Conservation (phyloP, 2,113 vertebrate species). For the Opisthocomus hoazin region DNA sequence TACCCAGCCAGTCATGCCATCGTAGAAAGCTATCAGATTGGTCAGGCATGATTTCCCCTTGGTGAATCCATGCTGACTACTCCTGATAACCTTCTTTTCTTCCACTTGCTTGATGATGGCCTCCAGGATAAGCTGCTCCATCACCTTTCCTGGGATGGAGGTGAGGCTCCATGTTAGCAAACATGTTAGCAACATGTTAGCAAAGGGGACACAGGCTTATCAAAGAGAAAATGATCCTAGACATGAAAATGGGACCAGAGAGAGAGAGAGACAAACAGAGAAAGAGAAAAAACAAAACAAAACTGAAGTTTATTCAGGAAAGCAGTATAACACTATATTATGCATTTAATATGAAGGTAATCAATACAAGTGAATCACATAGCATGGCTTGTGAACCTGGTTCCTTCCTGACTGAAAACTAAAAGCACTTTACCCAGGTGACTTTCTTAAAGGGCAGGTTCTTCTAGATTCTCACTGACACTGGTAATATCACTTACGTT, state of each 20-base stretch:
- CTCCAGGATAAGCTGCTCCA: too few species aligned
- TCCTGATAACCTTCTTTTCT: too few species aligned
- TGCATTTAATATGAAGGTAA: not conserved
- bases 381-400: not conserved
- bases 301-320: not conserved
- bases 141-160: too few species aligned
- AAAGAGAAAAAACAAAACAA: not conserved
- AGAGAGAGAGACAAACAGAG: not conserved
- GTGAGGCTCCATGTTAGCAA: too few species aligned
- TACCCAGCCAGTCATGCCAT: too few species aligned
- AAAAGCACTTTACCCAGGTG: not conserved
- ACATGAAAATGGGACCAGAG: not conserved
- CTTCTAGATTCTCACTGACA: not conserved
- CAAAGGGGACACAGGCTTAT: not conserved
- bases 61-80: too few species aligned
- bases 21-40: too few species aligned
- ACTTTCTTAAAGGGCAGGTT: not conserved
- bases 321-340: not conserved
- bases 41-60: too few species aligned
- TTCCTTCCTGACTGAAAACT: not conserved
- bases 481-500: not conserved
- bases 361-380: not conserved
- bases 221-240: not conserved
- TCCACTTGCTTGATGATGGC: too few species aligned
- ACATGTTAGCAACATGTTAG: too few species aligned